Percentiles rank a stretch among this genome's conserved stretches.
Evolutionary conservation across 2,797 vertebrate genomes (phyloP).

Genomic region (Vultur gryphus): DNA sequence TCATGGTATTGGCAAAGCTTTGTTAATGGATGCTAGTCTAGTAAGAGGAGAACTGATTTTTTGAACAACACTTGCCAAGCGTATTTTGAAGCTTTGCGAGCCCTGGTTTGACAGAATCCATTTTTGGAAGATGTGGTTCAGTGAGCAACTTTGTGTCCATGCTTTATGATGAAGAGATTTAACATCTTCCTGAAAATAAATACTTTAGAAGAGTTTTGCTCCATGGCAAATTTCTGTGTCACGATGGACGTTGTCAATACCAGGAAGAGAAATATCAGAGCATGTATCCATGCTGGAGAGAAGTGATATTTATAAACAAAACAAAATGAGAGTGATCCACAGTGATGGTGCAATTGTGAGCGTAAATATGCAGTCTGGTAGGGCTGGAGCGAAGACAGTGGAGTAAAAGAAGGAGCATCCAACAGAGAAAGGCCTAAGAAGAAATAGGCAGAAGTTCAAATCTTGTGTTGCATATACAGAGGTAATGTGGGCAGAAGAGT

Average conservation of each 20-base stretch:
- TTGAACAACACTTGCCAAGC: not conserved
- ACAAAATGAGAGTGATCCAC: not conserved
- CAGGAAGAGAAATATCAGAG: not conserved
- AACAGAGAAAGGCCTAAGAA: not conserved
- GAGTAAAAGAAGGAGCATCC: not conserved
- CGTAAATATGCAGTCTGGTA: not conserved
- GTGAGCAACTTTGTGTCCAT: not conserved
- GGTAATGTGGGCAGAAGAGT: not conserved
- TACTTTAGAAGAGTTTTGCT: not conserved
- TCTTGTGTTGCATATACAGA: not conserved
- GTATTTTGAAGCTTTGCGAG: not conserved
- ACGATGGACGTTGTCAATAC: not conserved
- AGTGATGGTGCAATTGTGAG: not conserved
- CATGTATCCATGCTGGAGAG: not conserved
- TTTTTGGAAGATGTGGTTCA: not conserved
- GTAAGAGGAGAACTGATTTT: not conserved
- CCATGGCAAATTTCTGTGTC: not conserved
- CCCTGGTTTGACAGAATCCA: not conserved
- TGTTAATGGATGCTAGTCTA: not conserved
- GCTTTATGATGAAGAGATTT: not conserved
- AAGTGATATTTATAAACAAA: not conserved
- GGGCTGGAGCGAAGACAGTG: not conserved
- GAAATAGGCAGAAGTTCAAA: not conserved
- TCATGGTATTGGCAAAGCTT: not conserved
- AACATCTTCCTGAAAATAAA: not conserved